phyloP scores from a whole-genome alignment of 2,797 vertebrate species.

The Micrastur ruficollis region DNA sequence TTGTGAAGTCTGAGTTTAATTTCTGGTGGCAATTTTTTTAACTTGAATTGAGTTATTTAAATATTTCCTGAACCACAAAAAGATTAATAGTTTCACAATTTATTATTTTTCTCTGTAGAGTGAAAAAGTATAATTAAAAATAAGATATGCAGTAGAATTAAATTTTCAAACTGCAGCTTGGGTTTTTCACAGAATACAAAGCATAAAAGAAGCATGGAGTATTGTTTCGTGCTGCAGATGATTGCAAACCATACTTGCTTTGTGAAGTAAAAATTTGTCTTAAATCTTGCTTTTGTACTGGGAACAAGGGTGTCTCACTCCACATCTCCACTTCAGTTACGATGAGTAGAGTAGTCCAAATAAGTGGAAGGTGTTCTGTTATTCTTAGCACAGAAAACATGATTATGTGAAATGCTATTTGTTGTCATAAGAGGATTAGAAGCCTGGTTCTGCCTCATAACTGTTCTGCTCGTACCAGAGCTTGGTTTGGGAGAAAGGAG shows the following conservation, averaged over 20 bases:
- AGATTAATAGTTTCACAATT: not conserved
- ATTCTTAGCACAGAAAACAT: not conserved
- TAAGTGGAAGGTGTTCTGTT: not conserved
- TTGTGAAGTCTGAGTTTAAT: not conserved
- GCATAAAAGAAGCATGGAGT: not conserved
- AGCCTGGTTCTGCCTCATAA: not conserved
- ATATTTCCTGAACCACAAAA: not conserved
- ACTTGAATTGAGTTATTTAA: not conserved
- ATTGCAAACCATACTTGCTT: not conserved
- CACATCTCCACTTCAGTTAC: not conserved
- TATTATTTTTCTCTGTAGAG: not conserved
- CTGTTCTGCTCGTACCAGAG: not conserved
- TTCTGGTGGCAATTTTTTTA: not conserved
- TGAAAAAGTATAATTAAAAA: not conserved
- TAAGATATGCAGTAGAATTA: not conserved
- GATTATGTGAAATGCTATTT: not conserved
- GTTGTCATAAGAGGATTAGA: not conserved
- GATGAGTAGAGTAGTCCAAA: not conserved
- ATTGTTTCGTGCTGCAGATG: not conserved
- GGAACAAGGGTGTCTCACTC: not conserved
- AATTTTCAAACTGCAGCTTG: not conserved
- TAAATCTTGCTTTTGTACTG: not conserved
- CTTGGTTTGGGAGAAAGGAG: not conserved
- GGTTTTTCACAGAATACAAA: not conserved
- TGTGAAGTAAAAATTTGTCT: not conserved